Evolutionary conservation across 2,113 vertebrate genomes (phyloP).

Genomic region (Kobus ellipsiprymnus): DNA sequence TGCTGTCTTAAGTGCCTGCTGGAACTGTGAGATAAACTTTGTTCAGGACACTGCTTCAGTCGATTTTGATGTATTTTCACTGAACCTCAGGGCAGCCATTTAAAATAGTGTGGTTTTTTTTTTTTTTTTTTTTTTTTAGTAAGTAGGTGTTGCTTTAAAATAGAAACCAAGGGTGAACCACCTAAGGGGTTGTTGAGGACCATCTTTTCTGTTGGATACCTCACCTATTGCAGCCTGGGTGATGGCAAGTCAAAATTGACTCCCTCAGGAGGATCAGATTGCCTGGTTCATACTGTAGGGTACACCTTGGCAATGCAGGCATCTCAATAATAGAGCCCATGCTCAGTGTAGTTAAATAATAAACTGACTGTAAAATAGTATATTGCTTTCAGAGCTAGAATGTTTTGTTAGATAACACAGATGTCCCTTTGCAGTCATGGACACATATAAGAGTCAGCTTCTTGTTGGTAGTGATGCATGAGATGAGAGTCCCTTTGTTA

Average conservation of each 20-base stretch:
- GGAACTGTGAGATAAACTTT: neutral
- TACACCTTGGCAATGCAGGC: neutral
- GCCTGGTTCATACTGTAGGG: neutral
- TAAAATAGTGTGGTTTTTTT: neutral
- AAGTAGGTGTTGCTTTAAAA: neutral
- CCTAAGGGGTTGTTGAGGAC: neutral
- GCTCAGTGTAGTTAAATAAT: neutral
- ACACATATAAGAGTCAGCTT: neutral
- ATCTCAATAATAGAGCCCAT: neutral
- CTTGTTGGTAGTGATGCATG: neutral
- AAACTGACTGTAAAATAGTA: neutral
- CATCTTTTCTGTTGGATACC: neutral
- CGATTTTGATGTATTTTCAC: neutral
- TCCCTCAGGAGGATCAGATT: neutral
- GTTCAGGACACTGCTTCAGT: neutral
- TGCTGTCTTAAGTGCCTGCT: neutral
- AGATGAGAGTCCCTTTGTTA: neutral
- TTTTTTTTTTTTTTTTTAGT: constrained; percentile 30
- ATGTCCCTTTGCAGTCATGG: neutral
- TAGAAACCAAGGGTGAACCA: neutral
- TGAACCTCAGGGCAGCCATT: neutral
- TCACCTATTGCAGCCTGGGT: neutral
- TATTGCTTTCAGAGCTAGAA: neutral
- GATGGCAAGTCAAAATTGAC: neutral
- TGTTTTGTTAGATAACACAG: neutral